Conservation (phyloP, 2,797 vertebrate genomes). For the Sebastes cheni region DNA sequence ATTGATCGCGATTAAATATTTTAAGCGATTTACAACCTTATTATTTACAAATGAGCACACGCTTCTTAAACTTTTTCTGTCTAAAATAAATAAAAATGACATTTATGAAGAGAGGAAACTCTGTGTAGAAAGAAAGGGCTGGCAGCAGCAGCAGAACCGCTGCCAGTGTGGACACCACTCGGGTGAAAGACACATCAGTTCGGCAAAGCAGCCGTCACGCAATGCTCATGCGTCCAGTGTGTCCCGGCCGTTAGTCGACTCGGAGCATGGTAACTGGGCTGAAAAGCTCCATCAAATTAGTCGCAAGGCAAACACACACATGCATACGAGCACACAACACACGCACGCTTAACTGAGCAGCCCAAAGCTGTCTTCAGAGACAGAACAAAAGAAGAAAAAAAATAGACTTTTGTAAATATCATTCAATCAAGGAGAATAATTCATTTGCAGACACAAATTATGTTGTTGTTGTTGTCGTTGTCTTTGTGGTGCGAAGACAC, state of each 20-base stretch:
- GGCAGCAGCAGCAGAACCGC: too few species aligned
- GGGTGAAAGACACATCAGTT: too few species aligned
- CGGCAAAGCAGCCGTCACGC: too few species aligned
- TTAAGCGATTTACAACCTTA: too few species aligned
- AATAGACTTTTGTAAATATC: constrained; percentile 60
- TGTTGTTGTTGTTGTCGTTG: constrained; percentile 54
- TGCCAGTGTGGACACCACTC: too few species aligned
- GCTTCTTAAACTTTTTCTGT: too few species aligned
- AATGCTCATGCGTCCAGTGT: too few species aligned
- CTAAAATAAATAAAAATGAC: too few species aligned
- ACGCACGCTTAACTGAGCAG: constrained; percentile 12
- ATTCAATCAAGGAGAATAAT: constrained; percentile 75
- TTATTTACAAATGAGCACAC: too few species aligned
- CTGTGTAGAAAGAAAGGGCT: too few species aligned
- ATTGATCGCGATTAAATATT: too few species aligned
- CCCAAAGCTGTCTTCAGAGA: constrained; percentile 35
- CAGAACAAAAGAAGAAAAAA: constrained; percentile 25
- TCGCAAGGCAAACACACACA: constrained; percentile 8
- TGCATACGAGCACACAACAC: constrained; percentile 7
- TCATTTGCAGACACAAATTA: constrained; percentile 68
- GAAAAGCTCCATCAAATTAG: constrained; percentile 3
- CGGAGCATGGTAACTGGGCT: background rate
- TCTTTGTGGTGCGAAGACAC: constrained; percentile 38
- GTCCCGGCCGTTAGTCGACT: background rate
- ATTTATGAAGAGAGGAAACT: too few species aligned